Conservation (phyloP, 2,797 vertebrate species). For the Psittacula derbiana region DNA sequence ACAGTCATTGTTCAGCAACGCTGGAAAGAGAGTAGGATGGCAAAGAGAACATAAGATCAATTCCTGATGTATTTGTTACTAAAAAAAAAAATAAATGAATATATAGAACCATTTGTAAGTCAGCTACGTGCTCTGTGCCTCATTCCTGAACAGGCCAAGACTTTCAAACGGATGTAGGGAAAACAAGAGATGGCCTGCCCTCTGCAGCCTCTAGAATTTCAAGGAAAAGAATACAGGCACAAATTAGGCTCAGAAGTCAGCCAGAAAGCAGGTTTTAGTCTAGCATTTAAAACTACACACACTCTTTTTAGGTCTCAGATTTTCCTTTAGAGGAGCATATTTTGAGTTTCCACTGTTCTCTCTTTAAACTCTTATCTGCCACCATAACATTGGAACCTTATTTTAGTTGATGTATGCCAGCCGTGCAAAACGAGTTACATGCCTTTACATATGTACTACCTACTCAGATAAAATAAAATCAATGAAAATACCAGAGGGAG, state of each 20-base stretch:
- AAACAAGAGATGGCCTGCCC: constrained; percentile 22
- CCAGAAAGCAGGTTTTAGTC: not conserved
- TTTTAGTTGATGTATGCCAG: not conserved
- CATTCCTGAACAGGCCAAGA: not conserved
- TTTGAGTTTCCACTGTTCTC: not conserved
- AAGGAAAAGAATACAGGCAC: constrained; percentile 1
- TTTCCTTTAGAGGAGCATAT: not conserved
- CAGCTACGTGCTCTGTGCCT: constrained; percentile 28
- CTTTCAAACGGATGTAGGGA: not conserved
- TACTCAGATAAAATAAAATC: not conserved
- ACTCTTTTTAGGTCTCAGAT: not conserved
- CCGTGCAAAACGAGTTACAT: not conserved
- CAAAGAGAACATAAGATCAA: not conserved
- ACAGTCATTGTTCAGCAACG: not conserved
- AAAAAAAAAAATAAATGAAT: not conserved
- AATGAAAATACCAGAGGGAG: not conserved
- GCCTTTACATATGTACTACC: not conserved
- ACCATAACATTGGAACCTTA: not conserved
- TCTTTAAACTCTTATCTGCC: not conserved
- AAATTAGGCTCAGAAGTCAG: not conserved
- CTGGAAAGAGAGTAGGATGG: not conserved
- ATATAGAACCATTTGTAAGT: constrained; percentile 18
- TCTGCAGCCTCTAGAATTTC: constrained; percentile 29
- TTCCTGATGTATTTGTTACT: not conserved
- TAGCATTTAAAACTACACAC: not conserved